Percentiles rank a stretch among this genome's conserved stretches.
phyloP scores from a whole-genome alignment of 30 jellyfish, hydroid and myxozoan genomes.

The Rhopilema esculentum region DNA sequence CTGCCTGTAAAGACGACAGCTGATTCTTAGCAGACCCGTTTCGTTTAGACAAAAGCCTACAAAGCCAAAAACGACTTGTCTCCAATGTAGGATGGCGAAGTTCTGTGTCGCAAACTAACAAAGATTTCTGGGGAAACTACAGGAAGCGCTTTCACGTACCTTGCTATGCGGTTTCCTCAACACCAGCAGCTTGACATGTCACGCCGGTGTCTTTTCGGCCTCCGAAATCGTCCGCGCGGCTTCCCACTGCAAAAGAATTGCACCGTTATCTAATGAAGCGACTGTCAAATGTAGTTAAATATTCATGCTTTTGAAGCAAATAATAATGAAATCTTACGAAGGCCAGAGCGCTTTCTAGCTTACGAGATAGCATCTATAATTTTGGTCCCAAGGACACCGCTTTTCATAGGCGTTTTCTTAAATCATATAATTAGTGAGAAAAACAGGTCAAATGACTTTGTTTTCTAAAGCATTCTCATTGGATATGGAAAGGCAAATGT shows the following conservation, averaged over 20 bases:
- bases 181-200: constrained; percentile 3
- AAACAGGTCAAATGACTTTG: background rate
- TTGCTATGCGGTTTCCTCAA: background rate
- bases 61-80: background rate
- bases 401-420: background rate
- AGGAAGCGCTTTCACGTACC: background rate
- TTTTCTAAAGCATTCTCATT: no score
- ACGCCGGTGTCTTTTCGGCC: constrained; percentile 29
- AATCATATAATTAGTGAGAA: background rate
- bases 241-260: constrained; percentile 29
- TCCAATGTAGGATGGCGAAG: background rate
- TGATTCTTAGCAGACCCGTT: no score
- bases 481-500: no score
- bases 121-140: background rate
- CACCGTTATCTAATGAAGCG: constrained; percentile 33
- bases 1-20: no score
- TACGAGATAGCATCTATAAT: background rate
- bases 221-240: constrained; percentile 41
- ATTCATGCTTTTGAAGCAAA: constrained; percentile 17
- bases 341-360: background rate
- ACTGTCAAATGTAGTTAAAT: background rate
- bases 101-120: background rate
- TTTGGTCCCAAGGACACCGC: background rate
- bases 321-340: background rate
- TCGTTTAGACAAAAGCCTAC: no score